Base-by-base conservation (phyloP, 1,140 invertebrate species). In the Macrosteles quadrilineatus region DNA sequence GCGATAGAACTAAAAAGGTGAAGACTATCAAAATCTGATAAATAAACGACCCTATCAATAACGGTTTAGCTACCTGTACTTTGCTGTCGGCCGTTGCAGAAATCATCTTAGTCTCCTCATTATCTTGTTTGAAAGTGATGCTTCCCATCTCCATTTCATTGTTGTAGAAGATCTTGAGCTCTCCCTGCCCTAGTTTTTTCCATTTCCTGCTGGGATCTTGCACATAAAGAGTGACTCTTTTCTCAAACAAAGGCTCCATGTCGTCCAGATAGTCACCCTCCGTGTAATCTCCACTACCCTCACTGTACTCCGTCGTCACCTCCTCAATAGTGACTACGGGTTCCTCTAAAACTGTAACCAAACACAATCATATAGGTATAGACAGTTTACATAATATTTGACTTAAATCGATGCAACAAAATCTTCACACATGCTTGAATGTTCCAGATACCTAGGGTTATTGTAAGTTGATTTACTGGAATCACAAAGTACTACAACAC, bases 281-380 rank as follows among this genome's bases (percentile, higher is more conserved):
- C 2, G 2, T 2, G 23, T 59, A 14, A 4, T 29, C 27, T 27
- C 25, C 55, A 25, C 23, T 23, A 6, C 27, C 55, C 27, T 59
- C 55, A 30, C 55, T 59, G 47, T 50, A 50, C 21, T 50, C 47
- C 3, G 21, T 19, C 21, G 47, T 50, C 27, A 59, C 55, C 23
- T 59, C 55, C 27, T 59, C 55, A 3, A 59, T 27, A n/a, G 27
- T 59, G 23, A 59, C 55, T n/a, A 23, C 21, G 2, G 55, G 55
- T 25, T 59, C 55, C 25, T 27, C 55, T 59, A 25, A 9, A 27
- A 29, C 55, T 59, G 25, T 27, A 59, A 25, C 12, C 6, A 53
- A 9, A 43, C 17, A 11, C 17, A 53, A 14, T 53, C 6, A 53
- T 6, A 53, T 6, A 19, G 4, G 4, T 14, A 53, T n/a, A n/a